Evolutionary conservation across 1,140 invertebrate species (phyloP).

Genomic region (Drepana arcuata): DNA sequence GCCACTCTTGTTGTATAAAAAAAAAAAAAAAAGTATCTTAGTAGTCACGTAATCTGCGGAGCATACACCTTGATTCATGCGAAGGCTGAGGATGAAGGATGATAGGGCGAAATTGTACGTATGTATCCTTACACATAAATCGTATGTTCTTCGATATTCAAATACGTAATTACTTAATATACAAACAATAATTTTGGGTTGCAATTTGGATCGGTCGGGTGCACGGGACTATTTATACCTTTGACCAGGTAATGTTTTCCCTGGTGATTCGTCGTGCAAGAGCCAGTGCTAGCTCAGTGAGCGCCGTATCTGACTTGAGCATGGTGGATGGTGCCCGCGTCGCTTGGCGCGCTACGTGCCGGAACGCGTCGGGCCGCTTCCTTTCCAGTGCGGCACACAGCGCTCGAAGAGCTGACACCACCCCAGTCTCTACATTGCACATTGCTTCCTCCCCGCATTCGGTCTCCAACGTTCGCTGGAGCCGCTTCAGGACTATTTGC

Average conservation of each 20-base stretch:
- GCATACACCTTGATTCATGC: too few relatives aligned
- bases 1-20: too few relatives aligned
- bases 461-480: slow-evolving; percentile 58
- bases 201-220: too few relatives aligned
- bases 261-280: slow-evolving; percentile 59
- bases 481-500: slow-evolving; percentile 58
- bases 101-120: too few relatives aligned
- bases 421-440: slow-evolving; percentile 39
- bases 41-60: too few relatives aligned
- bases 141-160: too few relatives aligned
- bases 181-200: too few relatives aligned
- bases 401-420: slow-evolving; percentile 39
- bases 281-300: slow-evolving; percentile 58
- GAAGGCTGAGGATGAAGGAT: too few relatives aligned
- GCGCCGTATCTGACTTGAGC: slow-evolving; percentile 50
- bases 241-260: slow-evolving; percentile 68
- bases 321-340: slow-evolving; percentile 48
- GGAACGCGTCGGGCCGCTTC: slow-evolving; percentile 56
- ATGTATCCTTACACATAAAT: too few relatives aligned
- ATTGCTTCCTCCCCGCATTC: slow-evolving; percentile 57
- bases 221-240: slow-evolving; percentile 42
- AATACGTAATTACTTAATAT: too few relatives aligned
- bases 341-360: slow-evolving; percentile 59
- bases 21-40: too few relatives aligned
- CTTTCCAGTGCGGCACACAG: slow-evolving; percentile 60